Base-by-base conservation (phyloP, 2,113 vertebrate genomes). In the Sinocyclocheilus rhinocerous region DNA sequence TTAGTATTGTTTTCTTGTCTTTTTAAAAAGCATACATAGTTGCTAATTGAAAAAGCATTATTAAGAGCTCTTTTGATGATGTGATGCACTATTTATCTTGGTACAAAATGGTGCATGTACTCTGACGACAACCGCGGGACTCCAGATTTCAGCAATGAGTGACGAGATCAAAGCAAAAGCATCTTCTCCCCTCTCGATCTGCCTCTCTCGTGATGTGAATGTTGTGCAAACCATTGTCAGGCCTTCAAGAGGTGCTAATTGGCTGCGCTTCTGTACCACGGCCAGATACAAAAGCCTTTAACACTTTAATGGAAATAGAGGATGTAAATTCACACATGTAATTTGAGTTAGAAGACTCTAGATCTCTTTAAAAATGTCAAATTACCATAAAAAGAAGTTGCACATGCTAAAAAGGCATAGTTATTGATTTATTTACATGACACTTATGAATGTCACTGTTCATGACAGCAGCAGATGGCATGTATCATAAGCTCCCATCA, bases 51-150 rank as follows among this genome's bases (percentile, higher is more conserved):
- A 57, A 70, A 70, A 52, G 76, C 22, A 52, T 63, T 59, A 72
- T 73, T 67, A 69, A 79, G 85, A 81, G 63, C 84, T 59, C 72
- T 24, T 77, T 55, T 90, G 63, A 82, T 83, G 45, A 89, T 55
- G 67, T 83, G 69, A 76, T 72, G 24, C 86, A 69, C 72, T 76
- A 69, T 83, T 72, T 84, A 76, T 55, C 39, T 45, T 39, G 15
- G 11, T 48, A 78, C 33, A 76, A 88, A 88, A 89, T 65, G 26
- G 33, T 83, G 81, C 65, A 83, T 48, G n/a, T 80, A 76, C 20
- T 65, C 83, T 10, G 9, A n/a, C 33, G 11, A 65, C 42, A 10
- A 45, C 42, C 9, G 42, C 11, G 1, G 73, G 75, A 65, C 45
- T 33, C 78, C 42, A 20, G n/a, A 11, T 75, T 42, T 73, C 33